phyloP scores from a whole-genome alignment of 2,797 vertebrate genomes.

The Philypnodon macrostomus region DNA sequence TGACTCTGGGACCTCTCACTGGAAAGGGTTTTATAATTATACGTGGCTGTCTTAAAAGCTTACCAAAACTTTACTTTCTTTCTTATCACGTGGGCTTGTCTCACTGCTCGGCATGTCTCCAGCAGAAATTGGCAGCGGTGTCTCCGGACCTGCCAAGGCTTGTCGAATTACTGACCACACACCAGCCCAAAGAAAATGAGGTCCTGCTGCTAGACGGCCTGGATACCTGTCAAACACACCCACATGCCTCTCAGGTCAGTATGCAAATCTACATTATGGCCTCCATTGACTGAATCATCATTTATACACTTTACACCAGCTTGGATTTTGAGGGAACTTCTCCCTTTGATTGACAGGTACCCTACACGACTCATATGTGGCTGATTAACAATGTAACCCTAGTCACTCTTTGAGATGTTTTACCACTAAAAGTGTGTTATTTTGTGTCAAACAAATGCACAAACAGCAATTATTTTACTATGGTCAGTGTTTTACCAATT shows the following conservation, averaged over 20 bases:
- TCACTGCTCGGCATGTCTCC: slow-evolving; percentile 41
- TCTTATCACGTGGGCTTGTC: slow-evolving; percentile 21
- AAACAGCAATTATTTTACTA: too few species aligned
- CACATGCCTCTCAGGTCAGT: slow-evolving; percentile 83
- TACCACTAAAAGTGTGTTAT: too few species aligned
- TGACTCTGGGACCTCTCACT: slow-evolving; percentile 26
- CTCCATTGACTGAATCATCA: slow-evolving; percentile 31
- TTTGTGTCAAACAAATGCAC: too few species aligned
- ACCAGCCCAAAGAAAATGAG: slow-evolving; percentile 93
- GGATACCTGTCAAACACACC: slow-evolving; percentile 76
- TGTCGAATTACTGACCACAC: slow-evolving; percentile 85
- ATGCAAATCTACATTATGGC: slow-evolving; percentile 4
- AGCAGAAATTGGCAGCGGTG: slow-evolving; percentile 85
- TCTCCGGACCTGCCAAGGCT: slow-evolving; percentile 92
- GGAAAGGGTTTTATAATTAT: slow-evolving; percentile 38
- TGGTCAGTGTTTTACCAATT: too few species aligned
- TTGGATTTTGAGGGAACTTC: too few species aligned
- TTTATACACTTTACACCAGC: too few species aligned
- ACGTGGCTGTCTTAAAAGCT: slow-evolving; percentile 19
- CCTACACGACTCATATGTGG: too few species aligned
- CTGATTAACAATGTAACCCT: too few species aligned
- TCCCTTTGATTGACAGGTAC: too few species aligned
- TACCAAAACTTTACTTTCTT: slow-evolving; percentile 8
- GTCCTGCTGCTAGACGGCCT: slow-evolving; percentile 89
- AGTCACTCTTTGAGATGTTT: too few species aligned